phyloP scores from a whole-genome alignment of 2,797 vertebrate species.

The Carduelis carduelis region DNA sequence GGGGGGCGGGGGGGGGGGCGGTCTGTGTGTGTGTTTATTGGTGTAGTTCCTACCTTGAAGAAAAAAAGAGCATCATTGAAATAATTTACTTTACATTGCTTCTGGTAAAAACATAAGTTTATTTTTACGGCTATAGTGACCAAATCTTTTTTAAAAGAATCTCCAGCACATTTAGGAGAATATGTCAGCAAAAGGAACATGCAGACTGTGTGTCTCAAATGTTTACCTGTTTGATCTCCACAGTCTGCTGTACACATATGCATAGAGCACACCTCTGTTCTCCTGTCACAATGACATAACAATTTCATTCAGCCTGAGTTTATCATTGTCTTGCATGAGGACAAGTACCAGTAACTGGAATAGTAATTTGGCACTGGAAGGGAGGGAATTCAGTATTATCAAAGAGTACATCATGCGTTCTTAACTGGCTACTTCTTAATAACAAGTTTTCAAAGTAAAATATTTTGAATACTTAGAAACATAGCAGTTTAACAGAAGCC shows the following conservation, averaged over 20 bases:
- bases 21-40: not conserved
- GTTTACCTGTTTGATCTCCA: not conserved
- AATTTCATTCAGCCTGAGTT: not conserved
- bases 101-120: not conserved
- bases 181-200: not conserved
- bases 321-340: not conserved
- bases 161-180: not conserved
- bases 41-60: not conserved
- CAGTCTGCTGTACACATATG: not conserved
- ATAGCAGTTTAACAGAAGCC: not conserved
- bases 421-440: not conserved
- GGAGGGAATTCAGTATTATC: not conserved
- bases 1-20: fast-evolving
- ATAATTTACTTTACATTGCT: not conserved
- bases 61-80: not conserved
- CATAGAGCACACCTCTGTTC: not conserved
- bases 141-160: not conserved
- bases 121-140: not conserved
- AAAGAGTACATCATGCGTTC: fast-evolving
- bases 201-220: not conserved
- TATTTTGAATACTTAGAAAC: not conserved
- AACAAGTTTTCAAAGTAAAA: not conserved
- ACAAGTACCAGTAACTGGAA: not conserved
- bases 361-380: not conserved
- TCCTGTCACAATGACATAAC: not conserved